These are phyloP conservation scores for Platynereis dumerilii DNA, from an alignment of 2,888 invertebrate species.

Conservation along the genomic window DNA sequence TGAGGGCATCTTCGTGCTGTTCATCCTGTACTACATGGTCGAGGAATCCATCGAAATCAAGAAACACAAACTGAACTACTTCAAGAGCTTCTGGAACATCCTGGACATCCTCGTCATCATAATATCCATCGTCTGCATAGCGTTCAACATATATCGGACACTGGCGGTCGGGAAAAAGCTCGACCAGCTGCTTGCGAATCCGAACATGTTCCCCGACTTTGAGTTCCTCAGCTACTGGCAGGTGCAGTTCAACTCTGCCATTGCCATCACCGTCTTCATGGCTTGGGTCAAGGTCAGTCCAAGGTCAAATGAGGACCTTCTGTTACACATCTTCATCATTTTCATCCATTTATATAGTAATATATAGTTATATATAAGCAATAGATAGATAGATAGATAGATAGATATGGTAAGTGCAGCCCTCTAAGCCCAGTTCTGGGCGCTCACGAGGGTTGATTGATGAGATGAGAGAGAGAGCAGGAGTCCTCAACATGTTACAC, in stretches of 20 bases:
- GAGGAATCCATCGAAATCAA: slow-evolving; percentile 67
- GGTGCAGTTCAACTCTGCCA: slow-evolving; percentile 68
- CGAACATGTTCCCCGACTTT: slow-evolving; percentile 68
- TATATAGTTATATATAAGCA: no score
- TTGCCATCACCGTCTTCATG: slow-evolving; percentile 72
- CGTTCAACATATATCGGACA: slow-evolving; percentile 66
- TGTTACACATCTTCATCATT: background rate
- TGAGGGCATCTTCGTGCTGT: slow-evolving; percentile 68
- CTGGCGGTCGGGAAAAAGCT: slow-evolving; percentile 62
- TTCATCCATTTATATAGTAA: no score
- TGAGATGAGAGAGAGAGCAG: no score
- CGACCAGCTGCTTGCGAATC: slow-evolving; percentile 58
- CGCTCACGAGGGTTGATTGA: no score
- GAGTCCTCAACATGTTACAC: no score
- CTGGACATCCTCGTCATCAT: slow-evolving; percentile 71
- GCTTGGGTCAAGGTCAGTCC: slow-evolving; percentile 72
- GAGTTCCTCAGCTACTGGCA: slow-evolving; percentile 71
- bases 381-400: no score
- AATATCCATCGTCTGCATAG: slow-evolving; percentile 65
- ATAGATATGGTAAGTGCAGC: no score
- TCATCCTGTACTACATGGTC: slow-evolving; percentile 69
- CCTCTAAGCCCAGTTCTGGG: no score
- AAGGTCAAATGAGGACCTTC: no score
- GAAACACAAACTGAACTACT: slow-evolving; percentile 64
- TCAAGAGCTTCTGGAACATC: slow-evolving; percentile 71